Evolutionary conservation across 2,113 vertebrate genomes (phyloP).

Genomic region (Siniperca chuatsi): DNA sequence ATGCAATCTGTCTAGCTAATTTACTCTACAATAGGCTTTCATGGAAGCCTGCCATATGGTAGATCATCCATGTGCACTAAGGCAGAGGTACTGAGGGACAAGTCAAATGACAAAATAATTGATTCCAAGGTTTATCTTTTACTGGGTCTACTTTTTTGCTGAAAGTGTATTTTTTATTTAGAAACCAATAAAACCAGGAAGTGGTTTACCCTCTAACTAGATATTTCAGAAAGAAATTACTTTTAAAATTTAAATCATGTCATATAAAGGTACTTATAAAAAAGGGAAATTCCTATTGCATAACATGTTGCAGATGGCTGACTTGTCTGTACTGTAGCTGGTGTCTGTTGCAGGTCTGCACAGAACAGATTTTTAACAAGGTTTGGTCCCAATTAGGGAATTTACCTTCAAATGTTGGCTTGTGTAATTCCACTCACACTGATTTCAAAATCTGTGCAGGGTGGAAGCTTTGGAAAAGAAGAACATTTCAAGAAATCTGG

Average conservation of each 20-base stretch:
- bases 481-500: neutral
- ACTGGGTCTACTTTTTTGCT: no score
- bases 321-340: neutral
- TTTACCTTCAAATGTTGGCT: neutral
- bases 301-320: slow-evolving; percentile 24
- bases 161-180: neutral
- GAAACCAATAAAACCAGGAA: neutral
- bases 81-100: neutral
- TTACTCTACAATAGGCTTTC: neutral
- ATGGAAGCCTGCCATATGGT: neutral
- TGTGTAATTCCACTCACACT: slow-evolving; percentile 1
- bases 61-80: neutral
- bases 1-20: neutral
- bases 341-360: slow-evolving; percentile 28
- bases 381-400: slow-evolving; percentile 32
- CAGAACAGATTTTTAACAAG: slow-evolving; percentile 21
- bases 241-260: neutral
- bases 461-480: neutral
- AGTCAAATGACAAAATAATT: neutral
- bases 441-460: neutral
- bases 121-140: no score
- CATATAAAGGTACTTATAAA: neutral
- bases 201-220: neutral
- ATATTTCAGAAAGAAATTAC: neutral
- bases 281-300: no score